Conservation (phyloP, 2,113 vertebrate species). For the Crotalus horridus region DNA sequence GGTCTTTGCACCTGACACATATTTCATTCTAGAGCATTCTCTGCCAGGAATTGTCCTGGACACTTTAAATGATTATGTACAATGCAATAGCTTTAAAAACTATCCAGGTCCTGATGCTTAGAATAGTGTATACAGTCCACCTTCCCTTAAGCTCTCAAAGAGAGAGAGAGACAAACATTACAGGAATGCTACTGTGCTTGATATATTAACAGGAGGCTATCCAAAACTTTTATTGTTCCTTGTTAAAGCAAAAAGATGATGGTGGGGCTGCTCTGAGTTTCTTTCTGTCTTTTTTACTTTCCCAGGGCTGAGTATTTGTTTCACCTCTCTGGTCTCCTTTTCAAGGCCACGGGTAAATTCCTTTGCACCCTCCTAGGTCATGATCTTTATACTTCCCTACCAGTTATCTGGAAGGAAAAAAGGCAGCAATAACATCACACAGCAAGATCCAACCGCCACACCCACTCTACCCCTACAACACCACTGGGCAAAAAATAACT, state of each 20-base stretch:
- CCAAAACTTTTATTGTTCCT: background rate
- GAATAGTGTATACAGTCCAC: background rate
- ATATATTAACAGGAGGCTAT: background rate
- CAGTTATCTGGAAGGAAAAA: background rate
- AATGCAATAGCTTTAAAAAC: background rate
- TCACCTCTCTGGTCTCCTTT: background rate
- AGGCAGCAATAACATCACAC: background rate
- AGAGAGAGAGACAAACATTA: background rate
- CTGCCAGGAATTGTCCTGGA: background rate
- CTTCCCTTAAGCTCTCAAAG: background rate
- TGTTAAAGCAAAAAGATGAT: background rate
- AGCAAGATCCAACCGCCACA: background rate
- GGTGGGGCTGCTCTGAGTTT: background rate
- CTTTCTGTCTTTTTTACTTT: background rate
- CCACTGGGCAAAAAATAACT: background rate
- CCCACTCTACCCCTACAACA: background rate
- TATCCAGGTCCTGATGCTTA: background rate
- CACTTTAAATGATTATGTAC: background rate
- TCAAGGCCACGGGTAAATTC: background rate
- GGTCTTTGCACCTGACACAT: background rate
- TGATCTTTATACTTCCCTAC: background rate
- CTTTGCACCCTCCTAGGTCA: background rate
- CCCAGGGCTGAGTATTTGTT: background rate
- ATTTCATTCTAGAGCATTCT: background rate
- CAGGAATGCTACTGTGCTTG: background rate